Evolutionary conservation across 2,797 vertebrate genomes (phyloP).

Genomic region (Megaceryle alcyon): DNA sequence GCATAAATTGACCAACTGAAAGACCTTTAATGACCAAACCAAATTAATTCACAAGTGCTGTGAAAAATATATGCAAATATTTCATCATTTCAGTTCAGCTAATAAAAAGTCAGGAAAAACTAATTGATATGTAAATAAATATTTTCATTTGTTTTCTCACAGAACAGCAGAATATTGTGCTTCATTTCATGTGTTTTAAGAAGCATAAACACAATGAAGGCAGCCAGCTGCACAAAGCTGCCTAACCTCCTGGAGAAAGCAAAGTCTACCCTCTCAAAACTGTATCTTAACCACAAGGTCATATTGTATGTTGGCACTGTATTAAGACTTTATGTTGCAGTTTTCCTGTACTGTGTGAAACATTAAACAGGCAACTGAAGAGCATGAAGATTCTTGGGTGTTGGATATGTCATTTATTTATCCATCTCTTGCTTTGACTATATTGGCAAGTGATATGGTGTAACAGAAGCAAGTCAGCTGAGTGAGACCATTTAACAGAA

Average conservation of each 20-base stretch:
- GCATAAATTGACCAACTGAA: neutral
- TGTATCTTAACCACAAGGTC: neutral
- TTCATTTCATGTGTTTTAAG: neutral
- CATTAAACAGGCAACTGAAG: neutral
- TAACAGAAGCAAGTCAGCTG: neutral
- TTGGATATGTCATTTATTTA: neutral
- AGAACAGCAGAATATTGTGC: neutral
- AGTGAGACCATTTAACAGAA: neutral
- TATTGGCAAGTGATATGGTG: accelerated
- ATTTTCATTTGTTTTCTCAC: neutral
- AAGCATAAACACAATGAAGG: neutral
- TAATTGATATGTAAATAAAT: neutral
- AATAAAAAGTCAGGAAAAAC: neutral
- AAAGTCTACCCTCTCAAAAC: neutral
- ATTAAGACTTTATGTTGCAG: neutral
- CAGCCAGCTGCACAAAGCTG: neutral
- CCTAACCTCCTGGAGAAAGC: neutral
- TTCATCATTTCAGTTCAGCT: neutral
- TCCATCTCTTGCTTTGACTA: neutral
- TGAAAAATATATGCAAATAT: neutral
- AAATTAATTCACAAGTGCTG: neutral
- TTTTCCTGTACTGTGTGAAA: neutral
- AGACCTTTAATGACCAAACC: neutral
- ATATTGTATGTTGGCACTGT: neutral
- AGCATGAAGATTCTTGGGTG: neutral